Base-by-base conservation (phyloP, 2,888 invertebrate genomes). In the Pristionchus exspectatus region DNA sequence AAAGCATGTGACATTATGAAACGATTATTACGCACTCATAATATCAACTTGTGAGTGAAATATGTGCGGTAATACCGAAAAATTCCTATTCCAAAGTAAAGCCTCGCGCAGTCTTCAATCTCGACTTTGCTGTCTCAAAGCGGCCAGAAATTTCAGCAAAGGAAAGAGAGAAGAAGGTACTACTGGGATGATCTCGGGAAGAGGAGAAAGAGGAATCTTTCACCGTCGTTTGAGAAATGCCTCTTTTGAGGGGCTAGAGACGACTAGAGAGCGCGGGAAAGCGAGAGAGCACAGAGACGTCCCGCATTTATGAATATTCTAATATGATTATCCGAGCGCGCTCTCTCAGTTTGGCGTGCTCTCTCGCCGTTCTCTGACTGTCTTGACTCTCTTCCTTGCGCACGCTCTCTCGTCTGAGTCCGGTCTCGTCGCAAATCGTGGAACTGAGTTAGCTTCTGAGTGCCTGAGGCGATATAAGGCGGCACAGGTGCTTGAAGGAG, bases 221-320 rank as follows among this genome's bases (percentile, higher is more conserved):
- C 72, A 18, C 74, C 44, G 38, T 74, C 74, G 16, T 38, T 38
- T 74, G 74, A 33, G 74, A 74, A 74, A 54, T 27, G 83, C 54
- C 50, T 27, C 27, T 9, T 18, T 14, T 1, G 27, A 54, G 59
- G 4, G 33, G 59, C 4, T 21, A 85, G 84, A 59, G 33, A 85
- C 7, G 84, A 56, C 30, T 59, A 85, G 84, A 85, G 84, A 59
- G 59, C 30, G 16, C 3, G 59, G 21, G 84, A 56, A 59, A 85
- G 12, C n/a, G 33, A 59, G 56, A 85, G 84, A 85, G 84, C 24
- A 24, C 59, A 56, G 59, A 56, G 21, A n/a, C 56, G 33, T 44
- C 44, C 44, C 33, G 81, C 24, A 81, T 74, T 56, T 86, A 85
- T 69, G 90, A 89, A 66, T 90, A 89, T 87, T 90, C 90, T 27